These are phyloP conservation scores for Oxyruncus cristatus DNA, from an alignment of 2,113 vertebrate genomes.

Conservation along the genomic window DNA sequence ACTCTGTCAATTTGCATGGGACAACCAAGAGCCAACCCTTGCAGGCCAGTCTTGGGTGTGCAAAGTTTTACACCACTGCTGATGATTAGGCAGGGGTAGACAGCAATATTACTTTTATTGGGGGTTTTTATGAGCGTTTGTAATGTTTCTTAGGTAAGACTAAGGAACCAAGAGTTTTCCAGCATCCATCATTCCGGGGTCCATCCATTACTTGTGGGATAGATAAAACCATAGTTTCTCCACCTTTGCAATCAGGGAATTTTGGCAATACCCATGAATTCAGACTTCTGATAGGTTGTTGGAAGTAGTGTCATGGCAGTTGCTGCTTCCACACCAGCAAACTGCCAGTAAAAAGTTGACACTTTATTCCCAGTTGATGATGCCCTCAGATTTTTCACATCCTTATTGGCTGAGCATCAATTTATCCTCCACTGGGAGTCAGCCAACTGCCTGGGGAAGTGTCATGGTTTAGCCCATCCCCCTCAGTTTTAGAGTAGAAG, in stretches of 20 bases:
- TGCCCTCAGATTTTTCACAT: neutral
- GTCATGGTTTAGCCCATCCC: too few relatives aligned
- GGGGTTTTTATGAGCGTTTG: neutral
- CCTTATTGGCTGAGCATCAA: rapidly evolving
- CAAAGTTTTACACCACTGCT: neutral
- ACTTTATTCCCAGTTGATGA: neutral
- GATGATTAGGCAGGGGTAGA: neutral
- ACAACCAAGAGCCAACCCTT: neutral
- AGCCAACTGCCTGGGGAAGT: neutral
- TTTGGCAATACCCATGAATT: neutral
- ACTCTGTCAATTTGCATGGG: neutral
- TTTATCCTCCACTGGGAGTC: neutral
- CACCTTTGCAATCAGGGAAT: neutral
- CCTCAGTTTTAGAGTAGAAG: too few relatives aligned
- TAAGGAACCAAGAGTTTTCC: neutral
- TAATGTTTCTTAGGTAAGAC: neutral
- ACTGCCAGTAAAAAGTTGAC: neutral
- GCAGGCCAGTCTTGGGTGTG: neutral
- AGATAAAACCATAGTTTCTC: neutral
- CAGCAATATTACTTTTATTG: neutral
- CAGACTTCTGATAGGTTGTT: neutral
- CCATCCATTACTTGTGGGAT: neutral
- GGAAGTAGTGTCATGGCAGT: neutral
- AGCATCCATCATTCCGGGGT: neutral
- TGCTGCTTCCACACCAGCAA: neutral